Evolutionary conservation across 2,888 invertebrate species (phyloP).

Genomic region (Lasioglossum malachurum): DNA sequence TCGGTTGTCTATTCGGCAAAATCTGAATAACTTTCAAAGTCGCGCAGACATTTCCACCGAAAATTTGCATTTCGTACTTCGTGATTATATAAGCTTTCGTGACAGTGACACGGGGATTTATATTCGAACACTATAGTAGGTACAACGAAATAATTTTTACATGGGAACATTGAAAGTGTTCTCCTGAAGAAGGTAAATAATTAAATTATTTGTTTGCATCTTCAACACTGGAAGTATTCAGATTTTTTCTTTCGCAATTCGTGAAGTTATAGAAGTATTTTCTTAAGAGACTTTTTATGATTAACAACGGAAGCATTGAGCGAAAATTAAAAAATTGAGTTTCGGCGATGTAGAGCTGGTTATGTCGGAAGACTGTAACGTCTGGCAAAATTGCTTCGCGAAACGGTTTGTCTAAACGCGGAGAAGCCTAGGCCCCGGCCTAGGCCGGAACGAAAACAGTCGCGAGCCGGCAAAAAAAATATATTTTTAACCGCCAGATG

Average conservation of each 20-base stretch:
- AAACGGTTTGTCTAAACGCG: constrained; percentile 48
- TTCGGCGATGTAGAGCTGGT: background rate
- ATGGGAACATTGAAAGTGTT: too few relatives aligned
- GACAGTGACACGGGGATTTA: background rate
- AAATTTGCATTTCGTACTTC: background rate
- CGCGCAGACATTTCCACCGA: background rate
- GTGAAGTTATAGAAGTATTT: too few relatives aligned
- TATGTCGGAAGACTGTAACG: background rate
- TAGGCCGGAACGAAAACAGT: constrained; percentile 70
- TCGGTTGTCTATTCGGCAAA: background rate
- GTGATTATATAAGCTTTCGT: background rate
- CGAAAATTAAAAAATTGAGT: background rate
- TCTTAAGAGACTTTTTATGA: too few relatives aligned
- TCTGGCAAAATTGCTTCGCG: constrained; percentile 73
- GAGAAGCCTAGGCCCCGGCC: constrained; percentile 52
- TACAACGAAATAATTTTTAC: background rate
- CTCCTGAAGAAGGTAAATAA: too few relatives aligned
- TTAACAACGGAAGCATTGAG: too few relatives aligned
- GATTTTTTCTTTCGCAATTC: too few relatives aligned
- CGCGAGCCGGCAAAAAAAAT: constrained; percentile 58
- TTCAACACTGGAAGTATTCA: too few relatives aligned
- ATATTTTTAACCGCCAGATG: constrained; percentile 80
- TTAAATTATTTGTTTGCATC: too few relatives aligned
- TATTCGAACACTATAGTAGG: background rate
- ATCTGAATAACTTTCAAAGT: background rate